Conservation (phyloP, 2,888 invertebrate genomes). For the Eupeodes luniger region DNA sequence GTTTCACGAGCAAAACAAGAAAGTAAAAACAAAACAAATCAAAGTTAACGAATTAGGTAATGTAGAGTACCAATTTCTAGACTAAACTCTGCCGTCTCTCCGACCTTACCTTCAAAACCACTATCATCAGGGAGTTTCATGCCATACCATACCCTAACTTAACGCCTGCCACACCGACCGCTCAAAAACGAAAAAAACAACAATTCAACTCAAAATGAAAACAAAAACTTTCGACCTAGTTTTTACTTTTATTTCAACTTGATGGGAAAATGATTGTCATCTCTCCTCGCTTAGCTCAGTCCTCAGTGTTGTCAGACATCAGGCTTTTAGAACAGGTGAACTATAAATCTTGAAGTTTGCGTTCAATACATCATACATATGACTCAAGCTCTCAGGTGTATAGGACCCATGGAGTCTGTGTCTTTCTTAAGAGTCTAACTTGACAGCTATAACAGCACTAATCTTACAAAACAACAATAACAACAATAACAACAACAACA, state of each 20-base stretch:
- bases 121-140: constrained; percentile 15
- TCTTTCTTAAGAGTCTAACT: not conserved
- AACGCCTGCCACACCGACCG: not conserved
- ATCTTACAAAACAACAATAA: constrained; percentile 43
- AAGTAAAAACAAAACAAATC: not conserved
- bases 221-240: constrained; percentile 58
- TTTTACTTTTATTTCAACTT: constrained; percentile 47
- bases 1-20: not conserved
- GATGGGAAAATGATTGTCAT: constrained; percentile 65
- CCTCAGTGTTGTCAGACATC: constrained; percentile 7
- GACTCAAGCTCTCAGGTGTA: not conserved
- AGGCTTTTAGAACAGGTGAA: constrained; percentile 49
- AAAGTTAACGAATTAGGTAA: constrained; percentile 31
- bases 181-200: not conserved
- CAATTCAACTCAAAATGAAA: constrained; percentile 24
- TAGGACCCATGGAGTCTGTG: not conserved
- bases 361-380: constrained; percentile 50
- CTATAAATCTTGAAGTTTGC: constrained; percentile 46
- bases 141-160: constrained; percentile 31
- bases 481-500: not conserved
- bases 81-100: not conserved
- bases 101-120: constrained; percentile 8
- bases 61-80: not conserved
- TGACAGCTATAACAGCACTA: constrained; percentile 36
- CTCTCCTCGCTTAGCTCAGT: not conserved